Evolutionary conservation across 2,797 vertebrate species (phyloP).

Genomic region (Dermochelys coriacea): DNA sequence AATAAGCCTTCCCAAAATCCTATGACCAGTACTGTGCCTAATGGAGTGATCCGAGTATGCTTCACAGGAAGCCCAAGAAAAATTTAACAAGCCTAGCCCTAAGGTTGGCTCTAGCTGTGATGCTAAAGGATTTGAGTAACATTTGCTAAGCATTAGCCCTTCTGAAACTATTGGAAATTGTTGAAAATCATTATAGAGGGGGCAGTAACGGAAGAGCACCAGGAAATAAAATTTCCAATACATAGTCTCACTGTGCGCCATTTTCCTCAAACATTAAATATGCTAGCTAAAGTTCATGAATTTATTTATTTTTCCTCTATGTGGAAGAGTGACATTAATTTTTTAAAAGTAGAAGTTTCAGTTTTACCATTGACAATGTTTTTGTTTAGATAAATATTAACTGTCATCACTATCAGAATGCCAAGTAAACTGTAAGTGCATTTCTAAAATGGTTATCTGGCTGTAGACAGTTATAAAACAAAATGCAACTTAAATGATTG

Average conservation of each 20-base stretch:
- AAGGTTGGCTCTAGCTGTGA: background rate
- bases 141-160: background rate
- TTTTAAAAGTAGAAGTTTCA: background rate
- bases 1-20: background rate
- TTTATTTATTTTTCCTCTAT: conserved; percentile 30
- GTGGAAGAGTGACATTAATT: background rate
- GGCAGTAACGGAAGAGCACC: background rate
- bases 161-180: conserved; percentile 3
- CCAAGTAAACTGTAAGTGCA: background rate
- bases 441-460: background rate
- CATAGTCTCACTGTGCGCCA: background rate
- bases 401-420: background rate
- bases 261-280: conserved; percentile 24
- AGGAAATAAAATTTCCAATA: conserved; percentile 36
- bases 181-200: background rate
- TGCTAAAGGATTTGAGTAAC: background rate
- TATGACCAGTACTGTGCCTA: background rate
- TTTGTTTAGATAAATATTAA: background rate
- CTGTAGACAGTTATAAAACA: background rate
- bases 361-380: background rate
- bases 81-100: background rate
- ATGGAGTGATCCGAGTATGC: rapidly evolving
- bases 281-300: background rate
- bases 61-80: background rate
- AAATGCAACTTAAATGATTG: background rate